A percentile compares a stretch with the other conserved stretches of the same genome.
Conservation (phyloP, 2,797 vertebrate genomes). For the Sorex maritimensis region DNA sequence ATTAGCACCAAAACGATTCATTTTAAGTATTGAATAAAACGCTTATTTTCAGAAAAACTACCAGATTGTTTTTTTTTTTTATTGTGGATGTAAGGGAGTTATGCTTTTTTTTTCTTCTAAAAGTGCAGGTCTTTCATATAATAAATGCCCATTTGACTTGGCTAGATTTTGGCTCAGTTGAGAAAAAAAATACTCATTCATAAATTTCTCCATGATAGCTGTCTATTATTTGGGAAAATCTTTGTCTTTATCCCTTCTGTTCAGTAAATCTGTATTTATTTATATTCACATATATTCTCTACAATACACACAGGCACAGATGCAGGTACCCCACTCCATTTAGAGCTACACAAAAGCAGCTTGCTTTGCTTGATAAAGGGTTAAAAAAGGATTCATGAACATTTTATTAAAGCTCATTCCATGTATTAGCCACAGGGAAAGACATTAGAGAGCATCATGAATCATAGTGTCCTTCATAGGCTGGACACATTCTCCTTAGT, state of each 20-base stretch:
- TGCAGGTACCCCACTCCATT: neutral
- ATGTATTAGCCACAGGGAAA: slow-evolving; percentile 64
- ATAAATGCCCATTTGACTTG: slow-evolving; percentile 61
- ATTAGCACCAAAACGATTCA: slow-evolving; percentile 85
- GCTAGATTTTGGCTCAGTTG: neutral
- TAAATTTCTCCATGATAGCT: neutral
- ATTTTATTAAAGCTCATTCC: slow-evolving; percentile 67
- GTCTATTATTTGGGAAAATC: neutral
- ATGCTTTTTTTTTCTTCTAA: slow-evolving; percentile 11
- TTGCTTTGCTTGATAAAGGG: neutral
- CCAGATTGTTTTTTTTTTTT: slow-evolving; percentile 81
- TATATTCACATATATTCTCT: neutral
- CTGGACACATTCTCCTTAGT: neutral
- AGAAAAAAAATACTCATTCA: slow-evolving; percentile 17
- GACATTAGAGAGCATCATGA: neutral
- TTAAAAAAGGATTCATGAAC: neutral
- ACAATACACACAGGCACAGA: accelerated
- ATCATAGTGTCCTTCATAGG: slow-evolving; percentile 52
- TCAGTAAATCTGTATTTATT: neutral
- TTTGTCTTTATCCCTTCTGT: neutral
- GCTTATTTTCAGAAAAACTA: slow-evolving; percentile 78
- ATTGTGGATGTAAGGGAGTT: slow-evolving; percentile 65
- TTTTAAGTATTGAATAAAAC: slow-evolving; percentile 85
- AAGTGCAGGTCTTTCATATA: slow-evolving; percentile 51
- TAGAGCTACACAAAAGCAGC: neutral